These are phyloP conservation scores for Pollenia amentaria DNA, from an alignment of 2,888 invertebrate species.

Conservation along the genomic window DNA sequence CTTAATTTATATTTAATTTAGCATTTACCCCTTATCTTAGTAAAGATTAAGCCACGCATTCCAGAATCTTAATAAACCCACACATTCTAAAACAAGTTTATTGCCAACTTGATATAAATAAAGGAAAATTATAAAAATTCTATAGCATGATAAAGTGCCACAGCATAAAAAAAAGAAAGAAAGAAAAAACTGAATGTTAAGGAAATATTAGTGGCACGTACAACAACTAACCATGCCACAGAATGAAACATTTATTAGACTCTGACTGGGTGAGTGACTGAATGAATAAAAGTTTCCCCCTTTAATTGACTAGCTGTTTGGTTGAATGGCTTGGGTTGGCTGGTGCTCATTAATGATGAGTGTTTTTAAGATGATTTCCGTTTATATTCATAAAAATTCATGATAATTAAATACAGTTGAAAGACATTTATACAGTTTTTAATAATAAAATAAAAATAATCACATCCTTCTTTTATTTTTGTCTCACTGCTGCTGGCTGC, in stretches of 20 bases:
- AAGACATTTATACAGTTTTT: conserved; percentile 68
- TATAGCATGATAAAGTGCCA: conserved; percentile 28
- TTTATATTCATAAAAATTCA: conserved; percentile 70
- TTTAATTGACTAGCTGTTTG: conserved; percentile 40
- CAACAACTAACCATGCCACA: conserved; percentile 45
- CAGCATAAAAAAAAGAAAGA: conserved; percentile 4
- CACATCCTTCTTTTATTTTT: conserved; percentile 54
- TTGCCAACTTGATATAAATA: conserved; percentile 15
- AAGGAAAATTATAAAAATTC: conserved; percentile 33
- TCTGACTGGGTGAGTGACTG: conserved; percentile 20
- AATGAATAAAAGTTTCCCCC: conserved; percentile 1
- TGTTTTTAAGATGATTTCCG: conserved; percentile 72
- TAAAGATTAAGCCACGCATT: neutral
- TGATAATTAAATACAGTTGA: conserved; percentile 72
- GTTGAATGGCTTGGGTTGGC: conserved; percentile 14
- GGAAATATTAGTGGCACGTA: conserved; percentile 62
- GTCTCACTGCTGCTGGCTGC: conserved; percentile 26
- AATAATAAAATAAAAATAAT: conserved; percentile 63
- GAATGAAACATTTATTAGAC: conserved; percentile 52
- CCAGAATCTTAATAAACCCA: conserved; percentile 37
- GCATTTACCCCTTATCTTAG: neutral
- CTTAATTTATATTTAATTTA: neutral
- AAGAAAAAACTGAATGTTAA: neutral
- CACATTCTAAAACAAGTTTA: conserved; percentile 47
- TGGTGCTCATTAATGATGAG: conserved; percentile 68